phyloP scores from a whole-genome alignment of 2,888 invertebrate species.

The Lasioglossum oenotherae region DNA sequence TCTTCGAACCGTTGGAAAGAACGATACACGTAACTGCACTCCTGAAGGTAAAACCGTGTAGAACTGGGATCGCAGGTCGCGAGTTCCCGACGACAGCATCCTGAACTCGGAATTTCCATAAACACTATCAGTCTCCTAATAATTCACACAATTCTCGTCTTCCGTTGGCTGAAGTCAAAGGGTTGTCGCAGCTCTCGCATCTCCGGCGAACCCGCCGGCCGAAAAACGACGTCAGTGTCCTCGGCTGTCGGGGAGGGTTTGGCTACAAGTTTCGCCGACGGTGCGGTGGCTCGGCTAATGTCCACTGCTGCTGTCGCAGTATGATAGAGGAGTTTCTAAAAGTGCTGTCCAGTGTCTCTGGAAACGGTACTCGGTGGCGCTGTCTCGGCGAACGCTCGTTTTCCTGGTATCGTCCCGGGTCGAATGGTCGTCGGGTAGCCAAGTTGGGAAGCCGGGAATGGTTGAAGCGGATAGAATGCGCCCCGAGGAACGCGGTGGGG shows the following conservation, averaged over 20 bases:
- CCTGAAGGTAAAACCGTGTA: neutral
- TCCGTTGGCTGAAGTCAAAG: neutral
- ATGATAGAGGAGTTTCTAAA: neutral
- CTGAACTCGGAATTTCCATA: neutral
- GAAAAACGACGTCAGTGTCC: neutral
- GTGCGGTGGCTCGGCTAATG: neutral
- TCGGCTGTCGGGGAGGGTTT: neutral
- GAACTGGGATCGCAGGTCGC: neutral
- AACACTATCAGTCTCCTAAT: neutral
- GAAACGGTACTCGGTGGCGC: neutral
- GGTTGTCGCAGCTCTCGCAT: neutral
- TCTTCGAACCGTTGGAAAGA: no score
- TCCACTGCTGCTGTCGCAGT: slow-evolving; percentile 1
- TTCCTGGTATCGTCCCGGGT: slow-evolving; percentile 40
- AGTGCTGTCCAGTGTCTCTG: slow-evolving; percentile 10
- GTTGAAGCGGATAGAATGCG: slow-evolving; percentile 11
- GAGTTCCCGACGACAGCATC: neutral
- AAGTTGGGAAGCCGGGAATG: neutral
- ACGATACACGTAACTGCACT: no score
- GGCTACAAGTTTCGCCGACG: neutral
- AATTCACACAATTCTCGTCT: neutral
- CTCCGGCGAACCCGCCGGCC: neutral
- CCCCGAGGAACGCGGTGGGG: slow-evolving; percentile 37
- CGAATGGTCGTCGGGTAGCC: slow-evolving; percentile 23
- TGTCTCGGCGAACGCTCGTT: slow-evolving; percentile 30